Conservation (phyloP, 2,113 vertebrate genomes). For the Myotis lucifugus region DNA sequence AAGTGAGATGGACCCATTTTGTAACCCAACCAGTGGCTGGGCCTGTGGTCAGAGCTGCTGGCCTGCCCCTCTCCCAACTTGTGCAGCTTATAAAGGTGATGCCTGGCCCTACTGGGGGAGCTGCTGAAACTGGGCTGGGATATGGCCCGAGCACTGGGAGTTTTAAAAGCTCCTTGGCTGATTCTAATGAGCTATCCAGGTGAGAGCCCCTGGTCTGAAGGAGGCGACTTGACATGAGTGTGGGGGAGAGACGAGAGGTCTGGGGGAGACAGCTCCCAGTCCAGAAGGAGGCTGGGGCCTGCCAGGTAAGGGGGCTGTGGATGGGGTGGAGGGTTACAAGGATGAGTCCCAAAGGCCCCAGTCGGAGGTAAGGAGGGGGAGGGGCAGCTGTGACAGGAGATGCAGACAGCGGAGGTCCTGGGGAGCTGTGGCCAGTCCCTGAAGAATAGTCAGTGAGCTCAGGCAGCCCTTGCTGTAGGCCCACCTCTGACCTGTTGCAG, state of each 20-base stretch:
- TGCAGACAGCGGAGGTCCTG: background rate
- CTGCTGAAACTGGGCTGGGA: background rate
- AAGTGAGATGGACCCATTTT: background rate
- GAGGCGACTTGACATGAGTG: background rate
- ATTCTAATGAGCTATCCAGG: background rate
- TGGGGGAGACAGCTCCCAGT: background rate
- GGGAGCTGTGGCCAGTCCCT: background rate
- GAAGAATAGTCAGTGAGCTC: background rate
- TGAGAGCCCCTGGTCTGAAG: background rate
- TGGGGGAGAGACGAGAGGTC: background rate
- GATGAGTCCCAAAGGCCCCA: background rate
- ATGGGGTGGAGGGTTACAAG: too few relatives aligned
- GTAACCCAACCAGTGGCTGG: fast-evolving
- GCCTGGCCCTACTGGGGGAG: background rate
- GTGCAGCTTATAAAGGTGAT: fast-evolving
- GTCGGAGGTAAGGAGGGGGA: background rate
- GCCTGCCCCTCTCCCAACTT: background rate
- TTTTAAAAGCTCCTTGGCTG: background rate
- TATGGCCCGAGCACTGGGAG: background rate
- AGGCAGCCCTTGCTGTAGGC: background rate
- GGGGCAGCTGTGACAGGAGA: background rate
- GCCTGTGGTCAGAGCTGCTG: background rate
- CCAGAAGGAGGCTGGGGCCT: background rate
- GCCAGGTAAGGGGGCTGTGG: background rate
- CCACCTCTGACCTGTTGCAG: background rate